Evolutionary conservation across 1,140 invertebrate genomes (phyloP).

Genomic region (Heliconius hermathena): DNA sequence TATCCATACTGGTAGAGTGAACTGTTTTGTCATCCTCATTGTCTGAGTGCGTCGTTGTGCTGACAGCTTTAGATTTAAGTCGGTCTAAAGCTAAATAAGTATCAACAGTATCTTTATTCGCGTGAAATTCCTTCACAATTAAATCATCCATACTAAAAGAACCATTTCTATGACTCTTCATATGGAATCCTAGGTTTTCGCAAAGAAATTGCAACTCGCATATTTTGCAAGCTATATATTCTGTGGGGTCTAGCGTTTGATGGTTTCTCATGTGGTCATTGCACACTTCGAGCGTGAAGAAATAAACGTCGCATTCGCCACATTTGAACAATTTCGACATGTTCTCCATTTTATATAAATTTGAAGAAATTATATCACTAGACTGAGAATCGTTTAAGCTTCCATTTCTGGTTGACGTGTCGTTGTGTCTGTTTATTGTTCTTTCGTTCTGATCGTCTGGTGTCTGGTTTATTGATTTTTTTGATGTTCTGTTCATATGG

Average conservation of each 20-base stretch:
- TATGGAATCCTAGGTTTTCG: slow-evolving; percentile 44
- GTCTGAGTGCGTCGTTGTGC: slow-evolving; percentile 45
- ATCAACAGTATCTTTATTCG: slow-evolving; percentile 15
- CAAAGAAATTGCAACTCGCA: slow-evolving; percentile 49
- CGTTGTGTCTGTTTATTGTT: too few species aligned
- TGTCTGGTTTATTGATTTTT: too few species aligned
- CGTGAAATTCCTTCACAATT: slow-evolving; percentile 38
- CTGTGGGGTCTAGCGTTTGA: slow-evolving; percentile 39
- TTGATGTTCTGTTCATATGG: background rate
- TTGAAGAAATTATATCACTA: background rate
- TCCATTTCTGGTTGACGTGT: background rate
- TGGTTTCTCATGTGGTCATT: slow-evolving; percentile 40
- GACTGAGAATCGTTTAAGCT: background rate
- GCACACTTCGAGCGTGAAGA: slow-evolving; percentile 33
- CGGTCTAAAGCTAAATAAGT: slow-evolving; percentile 40
- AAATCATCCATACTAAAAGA: slow-evolving; percentile 44
- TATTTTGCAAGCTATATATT: slow-evolving; percentile 51
- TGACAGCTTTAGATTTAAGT: slow-evolving; percentile 45
- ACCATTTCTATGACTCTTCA: slow-evolving; percentile 45
- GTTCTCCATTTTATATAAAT: background rate
- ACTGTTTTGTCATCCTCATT: slow-evolving; percentile 33
- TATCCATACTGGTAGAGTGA: slow-evolving; percentile 28
- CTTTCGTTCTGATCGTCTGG: background rate
- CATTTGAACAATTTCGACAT: slow-evolving; percentile 43
- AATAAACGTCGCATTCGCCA: slow-evolving; percentile 47